These are phyloP conservation scores for Ornithoptera alexandrae DNA, from an alignment of 2,888 invertebrate species.

Conservation along the genomic window DNA sequence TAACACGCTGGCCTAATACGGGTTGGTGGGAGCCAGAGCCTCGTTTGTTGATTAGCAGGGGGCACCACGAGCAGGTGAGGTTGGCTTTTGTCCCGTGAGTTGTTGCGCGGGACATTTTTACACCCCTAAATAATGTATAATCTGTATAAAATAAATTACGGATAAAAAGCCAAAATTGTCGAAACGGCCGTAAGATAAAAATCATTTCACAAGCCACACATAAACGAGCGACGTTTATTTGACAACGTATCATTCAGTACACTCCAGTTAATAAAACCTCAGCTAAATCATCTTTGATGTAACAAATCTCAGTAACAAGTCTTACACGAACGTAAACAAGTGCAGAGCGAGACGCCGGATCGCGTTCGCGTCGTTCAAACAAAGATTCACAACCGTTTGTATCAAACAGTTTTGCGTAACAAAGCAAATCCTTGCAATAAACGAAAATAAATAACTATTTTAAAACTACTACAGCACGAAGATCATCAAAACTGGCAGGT, in stretches of 20 bases:
- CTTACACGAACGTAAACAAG: constrained; percentile 26
- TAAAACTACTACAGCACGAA: constrained; percentile 9
- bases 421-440: constrained; percentile 21
- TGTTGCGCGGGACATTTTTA: too few relatives aligned
- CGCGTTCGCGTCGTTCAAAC: constrained; percentile 29
- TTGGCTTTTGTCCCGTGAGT: too few relatives aligned
- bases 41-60: too few relatives aligned
- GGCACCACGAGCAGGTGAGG: too few relatives aligned
- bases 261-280: constrained; percentile 15
- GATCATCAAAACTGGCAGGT: too few relatives aligned
- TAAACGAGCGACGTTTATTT: constrained; percentile 12
- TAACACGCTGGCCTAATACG: too few relatives aligned
- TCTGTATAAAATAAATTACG: too few relatives aligned
- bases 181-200: not conserved
- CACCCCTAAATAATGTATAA: too few relatives aligned
- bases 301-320: constrained; percentile 21
- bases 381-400: constrained; percentile 25
- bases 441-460: constrained; percentile 20
- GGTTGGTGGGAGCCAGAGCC: too few relatives aligned
- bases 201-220: not conserved
- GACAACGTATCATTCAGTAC: constrained; percentile 19
- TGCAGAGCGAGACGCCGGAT: constrained; percentile 14
- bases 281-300: constrained; percentile 28
- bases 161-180: too few relatives aligned
- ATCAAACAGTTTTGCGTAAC: constrained; percentile 30